Evolutionary conservation across 2,797 vertebrate genomes (phyloP).

Genomic region (Petrocephalus schoutedeni): DNA sequence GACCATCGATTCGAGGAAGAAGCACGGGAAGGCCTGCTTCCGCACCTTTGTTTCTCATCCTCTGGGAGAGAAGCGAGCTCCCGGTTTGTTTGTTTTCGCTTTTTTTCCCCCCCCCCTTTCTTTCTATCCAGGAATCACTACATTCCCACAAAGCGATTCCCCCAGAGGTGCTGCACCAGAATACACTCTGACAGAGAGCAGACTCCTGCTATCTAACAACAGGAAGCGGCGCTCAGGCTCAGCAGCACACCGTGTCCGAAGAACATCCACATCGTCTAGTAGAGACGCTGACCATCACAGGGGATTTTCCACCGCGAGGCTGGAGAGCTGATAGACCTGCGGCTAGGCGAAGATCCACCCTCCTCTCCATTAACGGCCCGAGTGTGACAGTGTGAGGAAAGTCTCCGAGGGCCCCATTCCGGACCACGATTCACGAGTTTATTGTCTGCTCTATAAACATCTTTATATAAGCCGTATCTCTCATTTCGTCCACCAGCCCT

Average conservation of each 20-base stretch:
- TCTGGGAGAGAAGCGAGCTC: slow-evolving; percentile 43
- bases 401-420: background rate
- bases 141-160: slow-evolving; percentile 78
- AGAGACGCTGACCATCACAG: slow-evolving; percentile 54
- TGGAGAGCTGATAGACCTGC: slow-evolving; percentile 62
- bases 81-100: slow-evolving; percentile 30
- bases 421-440: slow-evolving; percentile 12
- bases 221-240: slow-evolving; percentile 59
- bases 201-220: slow-evolving; percentile 72
- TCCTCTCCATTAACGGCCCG: slow-evolving; percentile 19
- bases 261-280: slow-evolving; percentile 38
- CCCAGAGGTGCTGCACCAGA: slow-evolving; percentile 62
- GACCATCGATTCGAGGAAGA: slow-evolving; percentile 63
- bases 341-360: slow-evolving; percentile 37
- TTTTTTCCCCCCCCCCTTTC: background rate
- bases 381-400: background rate
- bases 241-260: slow-evolving; percentile 38
- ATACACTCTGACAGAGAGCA: slow-evolving; percentile 83
- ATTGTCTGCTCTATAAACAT: background rate
- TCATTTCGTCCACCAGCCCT: slow-evolving; percentile 37
- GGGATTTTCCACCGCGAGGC: slow-evolving; percentile 65
- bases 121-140: slow-evolving; percentile 53
- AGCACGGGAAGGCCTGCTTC: slow-evolving; percentile 47
- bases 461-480: slow-evolving; percentile 3
- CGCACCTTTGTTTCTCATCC: slow-evolving; percentile 63